phyloP scores from a whole-genome alignment of 2,113 vertebrate species.

The Notothenia rossii region DNA sequence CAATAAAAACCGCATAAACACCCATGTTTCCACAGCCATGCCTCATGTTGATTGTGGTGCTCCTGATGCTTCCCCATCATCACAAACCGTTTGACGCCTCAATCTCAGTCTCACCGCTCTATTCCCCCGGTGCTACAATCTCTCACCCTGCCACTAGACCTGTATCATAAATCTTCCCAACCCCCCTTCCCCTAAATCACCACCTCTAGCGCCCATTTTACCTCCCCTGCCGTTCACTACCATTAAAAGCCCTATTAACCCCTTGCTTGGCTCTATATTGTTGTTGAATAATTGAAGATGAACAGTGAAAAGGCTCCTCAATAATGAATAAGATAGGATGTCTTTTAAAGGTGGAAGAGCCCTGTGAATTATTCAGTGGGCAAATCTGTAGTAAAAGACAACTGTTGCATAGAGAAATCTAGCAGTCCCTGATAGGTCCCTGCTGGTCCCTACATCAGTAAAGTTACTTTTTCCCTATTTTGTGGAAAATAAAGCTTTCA shows the following conservation, averaged over 20 bases:
- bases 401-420: slow-evolving; percentile 72
- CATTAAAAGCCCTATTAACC: slow-evolving; percentile 84
- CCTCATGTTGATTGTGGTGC: slow-evolving; percentile 8
- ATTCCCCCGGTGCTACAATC: slow-evolving; percentile 65
- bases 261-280: slow-evolving; percentile 81
- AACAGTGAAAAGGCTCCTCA: slow-evolving; percentile 77
- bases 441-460: neutral
- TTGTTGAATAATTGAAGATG: slow-evolving; percentile 84
- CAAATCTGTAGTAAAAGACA: slow-evolving; percentile 82
- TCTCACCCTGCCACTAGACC: slow-evolving; percentile 67
- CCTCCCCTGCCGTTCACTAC: slow-evolving; percentile 62
- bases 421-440: neutral
- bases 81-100: slow-evolving; percentile 32
- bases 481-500: slow-evolving; percentile 7
- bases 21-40: neutral
- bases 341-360: slow-evolving; percentile 82
- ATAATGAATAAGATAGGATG: slow-evolving; percentile 79
- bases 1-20: slow-evolving; percentile 13
- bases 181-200: slow-evolving; percentile 39
- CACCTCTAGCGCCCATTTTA: slow-evolving; percentile 56
- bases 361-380: slow-evolving; percentile 80
- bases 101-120: slow-evolving; percentile 57
- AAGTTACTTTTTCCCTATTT: slow-evolving; percentile 5
- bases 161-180: slow-evolving; percentile 77
- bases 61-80: slow-evolving; percentile 51